Percentiles rank a stretch among this genome's conserved stretches.
Evolutionary conservation across 2,797 vertebrate genomes (phyloP).

Genomic region (Phyllotis vaccarum): DNA sequence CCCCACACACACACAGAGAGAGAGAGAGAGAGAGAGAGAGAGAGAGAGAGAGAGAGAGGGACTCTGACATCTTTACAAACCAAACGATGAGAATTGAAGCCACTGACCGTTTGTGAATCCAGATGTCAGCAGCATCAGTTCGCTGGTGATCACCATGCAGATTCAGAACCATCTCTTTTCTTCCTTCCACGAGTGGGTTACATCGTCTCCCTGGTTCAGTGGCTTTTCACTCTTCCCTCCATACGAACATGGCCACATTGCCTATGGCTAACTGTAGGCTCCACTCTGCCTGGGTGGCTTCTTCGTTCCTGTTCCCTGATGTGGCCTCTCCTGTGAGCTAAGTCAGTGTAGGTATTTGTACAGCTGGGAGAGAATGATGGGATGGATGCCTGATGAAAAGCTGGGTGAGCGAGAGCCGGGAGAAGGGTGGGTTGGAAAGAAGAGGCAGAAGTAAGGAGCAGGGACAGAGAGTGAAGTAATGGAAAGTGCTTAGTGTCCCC

Average conservation of each 20-base stretch:
- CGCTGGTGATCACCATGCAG: not conserved
- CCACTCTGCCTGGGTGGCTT: not conserved
- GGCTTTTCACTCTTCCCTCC: not conserved
- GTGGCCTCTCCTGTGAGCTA: not conserved
- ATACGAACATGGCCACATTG: not conserved
- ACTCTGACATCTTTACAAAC: not conserved
- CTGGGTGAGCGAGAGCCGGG: not conserved
- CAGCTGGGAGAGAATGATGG: not conserved
- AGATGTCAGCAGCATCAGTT: not conserved
- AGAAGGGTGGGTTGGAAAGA: not conserved
- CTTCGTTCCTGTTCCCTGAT: not conserved
- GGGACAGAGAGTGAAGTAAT: not conserved
- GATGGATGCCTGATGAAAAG: not conserved
- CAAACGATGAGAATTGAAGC: not conserved
- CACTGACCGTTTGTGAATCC: not conserved
- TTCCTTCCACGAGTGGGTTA: accelerated
- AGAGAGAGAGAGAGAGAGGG: not conserved
- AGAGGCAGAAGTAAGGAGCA: not conserved
- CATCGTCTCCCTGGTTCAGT: accelerated
- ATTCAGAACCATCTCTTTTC: too few species aligned
- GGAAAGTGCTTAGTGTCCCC: not conserved
- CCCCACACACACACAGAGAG: too few species aligned
- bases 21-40: too few species aligned
- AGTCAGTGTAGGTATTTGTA: not conserved
- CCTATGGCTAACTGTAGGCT: accelerated